Evolutionary conservation across 2,113 vertebrate genomes (phyloP).

Genomic region (Oriolus oriolus): DNA sequence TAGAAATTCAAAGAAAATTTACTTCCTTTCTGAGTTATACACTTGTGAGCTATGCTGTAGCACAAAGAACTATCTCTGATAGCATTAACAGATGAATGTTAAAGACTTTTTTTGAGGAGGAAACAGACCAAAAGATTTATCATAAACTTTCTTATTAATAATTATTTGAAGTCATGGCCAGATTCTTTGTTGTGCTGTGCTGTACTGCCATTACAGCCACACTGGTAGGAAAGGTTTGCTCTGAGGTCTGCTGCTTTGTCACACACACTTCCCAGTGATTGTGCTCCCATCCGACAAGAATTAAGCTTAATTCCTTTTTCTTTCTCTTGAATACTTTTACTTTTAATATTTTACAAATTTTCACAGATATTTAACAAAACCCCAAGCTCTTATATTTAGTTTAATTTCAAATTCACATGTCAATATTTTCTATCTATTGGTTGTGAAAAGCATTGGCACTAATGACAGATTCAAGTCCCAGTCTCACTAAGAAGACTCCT

Average conservation of each 20-base stretch:
- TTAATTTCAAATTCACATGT: not conserved
- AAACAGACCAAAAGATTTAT: not conserved
- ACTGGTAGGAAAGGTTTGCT: not conserved
- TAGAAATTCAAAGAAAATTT: not conserved
- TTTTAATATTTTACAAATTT: not conserved
- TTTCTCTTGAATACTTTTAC: not conserved
- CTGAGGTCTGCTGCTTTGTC: not conserved
- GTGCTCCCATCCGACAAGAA: not conserved
- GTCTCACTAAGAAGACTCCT: not conserved
- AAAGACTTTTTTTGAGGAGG: not conserved
- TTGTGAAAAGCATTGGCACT: not conserved
- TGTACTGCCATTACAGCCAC: not conserved
- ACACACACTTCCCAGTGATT: not conserved
- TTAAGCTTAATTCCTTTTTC: not conserved
- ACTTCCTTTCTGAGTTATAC: not conserved
- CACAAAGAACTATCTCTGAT: not conserved
- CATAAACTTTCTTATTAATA: not conserved
- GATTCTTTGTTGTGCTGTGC: not conserved
- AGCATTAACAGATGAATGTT: not conserved
- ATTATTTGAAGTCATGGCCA: not conserved
- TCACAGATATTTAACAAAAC: not conserved
- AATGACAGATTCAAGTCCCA: not conserved
- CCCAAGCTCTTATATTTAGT: not conserved
- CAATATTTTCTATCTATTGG: not conserved
- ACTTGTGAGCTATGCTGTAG: not conserved